These are phyloP conservation scores for Rhizomys pruinosus DNA, from an alignment of 2,113 vertebrate genomes.

Conservation along the genomic window DNA sequence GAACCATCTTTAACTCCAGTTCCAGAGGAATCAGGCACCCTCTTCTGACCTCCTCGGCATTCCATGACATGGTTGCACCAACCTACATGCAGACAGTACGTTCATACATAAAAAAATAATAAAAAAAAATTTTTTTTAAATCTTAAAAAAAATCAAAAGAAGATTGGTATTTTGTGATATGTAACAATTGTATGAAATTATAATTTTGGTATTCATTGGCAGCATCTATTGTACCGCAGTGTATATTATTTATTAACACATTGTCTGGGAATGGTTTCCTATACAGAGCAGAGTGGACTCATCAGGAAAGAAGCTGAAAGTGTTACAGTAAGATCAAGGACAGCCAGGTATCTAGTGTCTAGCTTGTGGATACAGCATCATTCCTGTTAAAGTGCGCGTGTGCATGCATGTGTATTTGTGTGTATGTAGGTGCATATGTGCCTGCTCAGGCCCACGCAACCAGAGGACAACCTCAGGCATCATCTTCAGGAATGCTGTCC, in stretches of 20 bases:
- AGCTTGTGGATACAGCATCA: not conserved
- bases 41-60: too few relatives aligned
- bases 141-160: not conserved
- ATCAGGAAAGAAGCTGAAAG: not conserved
- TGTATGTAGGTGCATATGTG: too few relatives aligned
- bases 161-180: not conserved
- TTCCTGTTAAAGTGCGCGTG: not conserved
- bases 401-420: not conserved
- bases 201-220: not conserved
- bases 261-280: not conserved
- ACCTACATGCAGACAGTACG: too few relatives aligned
- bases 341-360: not conserved
- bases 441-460: too few relatives aligned
- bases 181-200: not conserved
- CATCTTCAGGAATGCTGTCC: not conserved
- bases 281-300: fast-evolving
- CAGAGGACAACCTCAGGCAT: not conserved
- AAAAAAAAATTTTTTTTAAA: not conserved
- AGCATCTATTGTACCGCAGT: too few relatives aligned
- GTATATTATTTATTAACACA: fast-evolving
- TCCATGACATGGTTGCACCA: too few relatives aligned
- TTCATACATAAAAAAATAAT: not conserved
- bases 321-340: not conserved
- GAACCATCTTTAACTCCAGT: too few relatives aligned
- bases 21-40: too few relatives aligned